Evolutionary conservation across 2,113 vertebrate species (phyloP).

Genomic region (Phasianus colchicus): DNA sequence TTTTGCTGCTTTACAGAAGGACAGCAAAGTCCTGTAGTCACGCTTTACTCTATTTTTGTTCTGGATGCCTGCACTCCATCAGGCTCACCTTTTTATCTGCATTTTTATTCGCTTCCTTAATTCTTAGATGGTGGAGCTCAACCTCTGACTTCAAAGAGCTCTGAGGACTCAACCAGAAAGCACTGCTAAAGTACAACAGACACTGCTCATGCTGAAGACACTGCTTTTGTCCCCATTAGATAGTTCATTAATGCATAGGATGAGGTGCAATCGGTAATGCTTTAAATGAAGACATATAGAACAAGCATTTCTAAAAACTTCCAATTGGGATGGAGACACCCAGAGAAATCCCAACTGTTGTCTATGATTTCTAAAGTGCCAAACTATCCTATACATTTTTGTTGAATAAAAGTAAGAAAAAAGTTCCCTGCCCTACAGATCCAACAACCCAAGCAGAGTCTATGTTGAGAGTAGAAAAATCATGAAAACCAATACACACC

Average conservation of each 20-base stretch:
- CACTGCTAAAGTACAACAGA: not conserved
- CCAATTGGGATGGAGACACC: not conserved
- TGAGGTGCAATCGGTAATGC: not conserved
- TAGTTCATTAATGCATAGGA: not conserved
- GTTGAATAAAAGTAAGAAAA: not conserved
- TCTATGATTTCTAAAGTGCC: not conserved
- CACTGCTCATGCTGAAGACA: not conserved
- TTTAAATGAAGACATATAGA: not conserved
- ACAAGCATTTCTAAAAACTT: not conserved
- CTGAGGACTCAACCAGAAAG: not conserved
- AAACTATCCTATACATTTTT: not conserved
- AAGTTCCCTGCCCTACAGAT: not conserved
- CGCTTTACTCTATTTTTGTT: not conserved
- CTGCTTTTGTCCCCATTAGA: not conserved
- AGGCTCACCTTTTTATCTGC: not conserved
- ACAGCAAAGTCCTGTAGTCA: not conserved
- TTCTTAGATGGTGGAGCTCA: not conserved
- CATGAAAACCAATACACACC: not conserved
- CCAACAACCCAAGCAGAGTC: not conserved
- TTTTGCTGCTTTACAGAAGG: not conserved
- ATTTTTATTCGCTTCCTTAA: not conserved
- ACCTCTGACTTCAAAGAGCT: not conserved
- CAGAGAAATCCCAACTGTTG: not conserved
- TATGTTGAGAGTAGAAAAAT: not conserved
- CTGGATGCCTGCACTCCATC: not conserved